phyloP scores from a whole-genome alignment of 2,888 invertebrate species.

The Carcina quercana region DNA sequence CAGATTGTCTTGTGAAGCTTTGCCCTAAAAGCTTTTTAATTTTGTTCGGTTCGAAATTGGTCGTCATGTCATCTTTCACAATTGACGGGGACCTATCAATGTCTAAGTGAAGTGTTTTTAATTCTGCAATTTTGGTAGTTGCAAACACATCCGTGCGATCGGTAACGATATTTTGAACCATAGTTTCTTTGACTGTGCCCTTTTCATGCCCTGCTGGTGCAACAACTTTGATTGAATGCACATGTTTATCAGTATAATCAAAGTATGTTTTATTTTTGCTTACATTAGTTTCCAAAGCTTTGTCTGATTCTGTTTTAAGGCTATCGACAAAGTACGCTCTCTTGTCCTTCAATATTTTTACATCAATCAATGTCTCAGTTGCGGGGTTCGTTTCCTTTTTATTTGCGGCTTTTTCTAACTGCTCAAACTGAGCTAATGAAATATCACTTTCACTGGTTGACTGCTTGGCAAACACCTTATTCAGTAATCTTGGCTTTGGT shows the following conservation, averaged over 20 bases:
- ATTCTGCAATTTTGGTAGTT: conserved; percentile 18
- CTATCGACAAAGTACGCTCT: conserved; percentile 33
- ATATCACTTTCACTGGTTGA: conserved; percentile 32
- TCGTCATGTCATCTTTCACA: conserved; percentile 35
- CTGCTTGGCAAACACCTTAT: too few species aligned
- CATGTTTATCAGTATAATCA: conserved; percentile 35
- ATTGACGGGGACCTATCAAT: conserved; percentile 51
- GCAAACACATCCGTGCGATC: conserved; percentile 14
- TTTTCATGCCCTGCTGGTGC: too few species aligned
- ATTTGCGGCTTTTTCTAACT: conserved; percentile 38
- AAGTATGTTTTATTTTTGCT: conserved; percentile 36
- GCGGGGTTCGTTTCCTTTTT: conserved; percentile 12
- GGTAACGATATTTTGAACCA: too few species aligned
- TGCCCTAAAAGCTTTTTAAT: conserved; percentile 52
- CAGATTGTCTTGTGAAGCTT: conserved; percentile 31
- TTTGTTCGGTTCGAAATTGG: conserved; percentile 37
- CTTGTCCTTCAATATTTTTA: conserved; percentile 35
- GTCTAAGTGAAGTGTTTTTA: conserved; percentile 17
- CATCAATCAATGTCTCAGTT: conserved; percentile 22
- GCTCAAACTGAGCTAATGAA: conserved; percentile 48
- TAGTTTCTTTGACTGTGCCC: too few species aligned
- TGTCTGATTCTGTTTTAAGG: not conserved
- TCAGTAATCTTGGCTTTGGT: too few species aligned
- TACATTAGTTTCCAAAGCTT: conserved; percentile 6
- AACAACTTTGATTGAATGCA: too few species aligned